Percentiles rank a stretch among this genome's conserved stretches.
Conservation (phyloP, 2,888 invertebrate genomes). For the Drosophila dives region DNA sequence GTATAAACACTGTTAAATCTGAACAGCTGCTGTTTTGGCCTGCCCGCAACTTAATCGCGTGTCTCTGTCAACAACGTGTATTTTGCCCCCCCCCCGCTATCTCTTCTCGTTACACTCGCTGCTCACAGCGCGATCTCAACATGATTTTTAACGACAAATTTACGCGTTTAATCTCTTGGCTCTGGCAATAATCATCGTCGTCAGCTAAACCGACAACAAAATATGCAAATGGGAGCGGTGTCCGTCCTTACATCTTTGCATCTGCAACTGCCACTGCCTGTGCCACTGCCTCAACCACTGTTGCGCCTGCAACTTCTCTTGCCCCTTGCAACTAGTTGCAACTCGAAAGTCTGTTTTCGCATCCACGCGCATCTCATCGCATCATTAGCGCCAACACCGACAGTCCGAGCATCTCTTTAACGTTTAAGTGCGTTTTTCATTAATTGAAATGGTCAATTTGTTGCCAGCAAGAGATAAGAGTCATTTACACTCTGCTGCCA, state of each 20-base stretch:
- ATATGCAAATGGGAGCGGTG: conserved; percentile 72
- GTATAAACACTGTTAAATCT: conserved; percentile 52
- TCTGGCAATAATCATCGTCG: conserved; percentile 56
- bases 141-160: conserved; percentile 80
- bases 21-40: conserved; percentile 55
- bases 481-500: conserved; percentile 42
- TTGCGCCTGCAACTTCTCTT: background rate
- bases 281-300: conserved; percentile 15
- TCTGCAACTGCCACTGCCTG: conserved; percentile 14
- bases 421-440: conserved; percentile 78
- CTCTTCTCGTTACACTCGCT: background rate
- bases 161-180: conserved; percentile 75
- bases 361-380: conserved; percentile 59
- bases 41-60: conserved; percentile 47
- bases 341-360: conserved; percentile 30
- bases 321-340: conserved; percentile 14
- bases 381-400: conserved; percentile 75
- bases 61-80: conserved; percentile 31
- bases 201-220: conserved; percentile 60
- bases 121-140: conserved; percentile 47
- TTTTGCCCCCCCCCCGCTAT: background rate
- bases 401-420: conserved; percentile 55
- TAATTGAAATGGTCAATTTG: conserved; percentile 79
- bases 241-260: conserved; percentile 29
- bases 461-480: conserved; percentile 52